Evolutionary conservation across 2,797 vertebrate genomes (phyloP).

Genomic region (Sebastes elongatus): DNA sequence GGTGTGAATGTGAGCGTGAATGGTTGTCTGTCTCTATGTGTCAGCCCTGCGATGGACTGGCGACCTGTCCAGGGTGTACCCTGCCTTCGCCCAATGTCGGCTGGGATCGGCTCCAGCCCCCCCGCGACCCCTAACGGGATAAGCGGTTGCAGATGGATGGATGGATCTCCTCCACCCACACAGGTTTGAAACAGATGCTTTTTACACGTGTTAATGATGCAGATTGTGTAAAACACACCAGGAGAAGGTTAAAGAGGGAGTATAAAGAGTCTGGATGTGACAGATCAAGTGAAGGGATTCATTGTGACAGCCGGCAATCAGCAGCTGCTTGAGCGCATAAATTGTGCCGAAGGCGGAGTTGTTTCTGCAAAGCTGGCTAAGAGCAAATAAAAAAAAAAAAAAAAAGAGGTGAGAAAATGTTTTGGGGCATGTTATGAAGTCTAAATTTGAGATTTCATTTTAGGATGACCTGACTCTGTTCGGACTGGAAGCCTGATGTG

Average conservation of each 20-base stretch:
- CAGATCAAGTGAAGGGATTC: conserved; percentile 42
- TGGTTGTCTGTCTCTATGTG: no score
- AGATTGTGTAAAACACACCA: conserved; percentile 14
- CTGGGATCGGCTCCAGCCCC: no score
- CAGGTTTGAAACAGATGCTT: conserved; percentile 30
- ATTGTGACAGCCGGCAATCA: conserved; percentile 48
- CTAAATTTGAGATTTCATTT: conserved; percentile 5
- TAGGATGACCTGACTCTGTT: not conserved
- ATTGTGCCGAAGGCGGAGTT: not conserved
- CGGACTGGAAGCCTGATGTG: not conserved
- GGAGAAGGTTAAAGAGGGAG: not conserved
- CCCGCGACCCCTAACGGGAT: no score
- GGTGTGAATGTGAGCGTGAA: no score
- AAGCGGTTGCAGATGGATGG: no score
- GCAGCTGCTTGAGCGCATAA: conserved; percentile 9
- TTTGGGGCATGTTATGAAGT: not conserved
- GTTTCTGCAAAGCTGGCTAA: conserved; percentile 9
- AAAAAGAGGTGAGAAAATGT: not conserved
- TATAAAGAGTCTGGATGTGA: not conserved
- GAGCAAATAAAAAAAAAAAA: conserved; percentile 1
- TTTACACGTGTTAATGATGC: conserved; percentile 3
- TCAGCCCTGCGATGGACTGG: no score
- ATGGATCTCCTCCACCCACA: conserved; percentile 46
- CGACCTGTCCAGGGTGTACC: no score
- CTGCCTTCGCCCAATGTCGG: no score